Percentiles rank a stretch among this genome's conserved stretches.
phyloP scores from a whole-genome alignment of 1,140 invertebrate genomes.

The Zaprionus vittiger region DNA sequence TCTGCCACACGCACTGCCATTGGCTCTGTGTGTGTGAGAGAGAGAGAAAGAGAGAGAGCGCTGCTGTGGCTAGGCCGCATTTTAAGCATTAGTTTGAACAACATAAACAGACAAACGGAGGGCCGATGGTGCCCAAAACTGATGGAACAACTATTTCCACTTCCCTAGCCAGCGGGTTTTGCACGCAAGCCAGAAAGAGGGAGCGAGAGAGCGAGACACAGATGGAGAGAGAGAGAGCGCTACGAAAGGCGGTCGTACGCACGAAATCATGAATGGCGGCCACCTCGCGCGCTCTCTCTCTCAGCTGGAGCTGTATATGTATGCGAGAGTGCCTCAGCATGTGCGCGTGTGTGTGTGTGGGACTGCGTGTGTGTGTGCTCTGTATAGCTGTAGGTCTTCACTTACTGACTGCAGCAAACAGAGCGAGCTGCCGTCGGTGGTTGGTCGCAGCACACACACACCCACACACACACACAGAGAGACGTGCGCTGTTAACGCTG shows the following conservation, averaged over 20 bases:
- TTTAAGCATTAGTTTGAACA: constrained; percentile 82
- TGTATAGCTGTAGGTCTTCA: constrained; percentile 62
- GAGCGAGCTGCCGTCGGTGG: constrained; percentile 62
- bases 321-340: neutral
- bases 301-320: constrained; percentile 5
- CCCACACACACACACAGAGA: constrained; percentile 19
- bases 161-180: constrained; percentile 25
- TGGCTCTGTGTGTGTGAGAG: neutral
- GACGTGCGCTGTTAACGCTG: constrained; percentile 23
- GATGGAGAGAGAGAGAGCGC: constrained; percentile 35
- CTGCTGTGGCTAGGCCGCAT: constrained; percentile 66
- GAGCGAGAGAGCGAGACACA: neutral
- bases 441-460: constrained; percentile 60
- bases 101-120: constrained; percentile 64
- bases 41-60: constrained; percentile 33
- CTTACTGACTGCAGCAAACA: constrained; percentile 75
- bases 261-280: constrained; percentile 75
- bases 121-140: constrained; percentile 7
- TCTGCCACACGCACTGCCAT: neutral
- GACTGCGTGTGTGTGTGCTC: constrained; percentile 32
- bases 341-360: constrained; percentile 11
- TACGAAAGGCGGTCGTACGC: constrained; percentile 49
- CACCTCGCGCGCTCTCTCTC: constrained; percentile 23
- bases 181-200: neutral
- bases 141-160: constrained; percentile 60